Evolutionary conservation across 2,113 vertebrate species (phyloP).

Genomic region (Drymodes brunneopygia): DNA sequence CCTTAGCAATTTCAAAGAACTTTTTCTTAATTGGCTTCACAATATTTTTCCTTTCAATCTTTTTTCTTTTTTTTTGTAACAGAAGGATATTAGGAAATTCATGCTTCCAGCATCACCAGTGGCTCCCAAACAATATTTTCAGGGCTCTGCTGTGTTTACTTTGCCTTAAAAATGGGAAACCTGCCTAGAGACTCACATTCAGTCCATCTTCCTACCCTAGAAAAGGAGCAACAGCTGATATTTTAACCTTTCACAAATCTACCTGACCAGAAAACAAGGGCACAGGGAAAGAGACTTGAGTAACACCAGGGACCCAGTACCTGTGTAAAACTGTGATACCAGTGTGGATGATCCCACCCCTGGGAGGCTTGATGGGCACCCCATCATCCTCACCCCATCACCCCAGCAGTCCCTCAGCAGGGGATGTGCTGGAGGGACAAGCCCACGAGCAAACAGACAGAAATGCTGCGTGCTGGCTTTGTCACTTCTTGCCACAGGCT

Average conservation of each 20-base stretch:
- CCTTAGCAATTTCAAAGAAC: background rate
- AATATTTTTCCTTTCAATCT: background rate
- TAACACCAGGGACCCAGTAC: background rate
- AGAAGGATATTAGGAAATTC: background rate
- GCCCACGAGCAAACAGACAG: background rate
- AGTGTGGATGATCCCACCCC: accelerated
- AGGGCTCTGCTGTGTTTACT: background rate
- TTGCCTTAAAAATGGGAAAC: background rate
- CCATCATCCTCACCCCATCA: background rate
- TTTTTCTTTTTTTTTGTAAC: background rate
- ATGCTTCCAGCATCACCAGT: background rate
- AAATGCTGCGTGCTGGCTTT: accelerated
- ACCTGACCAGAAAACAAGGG: background rate
- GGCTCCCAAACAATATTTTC: background rate
- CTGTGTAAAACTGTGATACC: background rate
- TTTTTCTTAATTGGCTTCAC: background rate
- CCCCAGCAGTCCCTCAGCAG: background rate
- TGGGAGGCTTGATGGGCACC: background rate
- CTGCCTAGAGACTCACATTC: background rate
- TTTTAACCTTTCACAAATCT: background rate
- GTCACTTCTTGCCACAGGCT: background rate
- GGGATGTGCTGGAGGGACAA: background rate
- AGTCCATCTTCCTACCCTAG: background rate
- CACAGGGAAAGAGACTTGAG: background rate
- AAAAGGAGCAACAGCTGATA: background rate